Base-by-base conservation (phyloP, 1,140 invertebrate species). In the Rhyzopertha dominica region DNA sequence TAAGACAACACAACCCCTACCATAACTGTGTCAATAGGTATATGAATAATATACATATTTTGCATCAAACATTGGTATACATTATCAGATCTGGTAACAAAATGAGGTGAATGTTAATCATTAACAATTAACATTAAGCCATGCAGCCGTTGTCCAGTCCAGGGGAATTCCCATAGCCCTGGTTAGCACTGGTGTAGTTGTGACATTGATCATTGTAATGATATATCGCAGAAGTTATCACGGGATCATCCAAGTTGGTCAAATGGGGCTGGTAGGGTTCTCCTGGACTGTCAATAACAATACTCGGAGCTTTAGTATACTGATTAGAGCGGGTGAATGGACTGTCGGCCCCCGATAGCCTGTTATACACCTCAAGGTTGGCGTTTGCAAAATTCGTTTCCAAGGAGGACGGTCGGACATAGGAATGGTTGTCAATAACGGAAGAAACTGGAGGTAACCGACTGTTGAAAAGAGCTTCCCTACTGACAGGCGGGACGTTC, bases 401-500 rank as follows among this genome's bases (percentile, higher is more conserved):
- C 13, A 45, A 49, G 13, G 54, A 52, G 9, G 58, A 32, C 1
- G 59, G 56, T 17, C 56, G 51, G 46, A 55, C 59, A 47, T 63
- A 65, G 45, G 62, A 61, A 54, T 65, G 59, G 25, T 55, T 62
- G 18, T 67, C 62, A 35, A 66, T 63, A 16, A 62, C 60, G 4
- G 62, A 53, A 9, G 52, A 39, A n/a, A 65, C 51, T 1, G 62
- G 61, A 9, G 61, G 60, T 26, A 65, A 41, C 22, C 59, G 61
- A n/a, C 30, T 42, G 26, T 20, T 40, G 24, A 51, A 53, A 12
- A 62, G 19, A 12, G 39, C 37, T 12, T 59, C 62, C 22, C 58
- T 53, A 9, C 55, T 62, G 5, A 49, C 56, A 7, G 52, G 55
- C 13, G 47, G 54, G 22, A 73, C 74, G 50, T 79, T 76, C 46